Conservation (phyloP, 1,140 invertebrate species). For the Drosophila nikananu region DNA sequence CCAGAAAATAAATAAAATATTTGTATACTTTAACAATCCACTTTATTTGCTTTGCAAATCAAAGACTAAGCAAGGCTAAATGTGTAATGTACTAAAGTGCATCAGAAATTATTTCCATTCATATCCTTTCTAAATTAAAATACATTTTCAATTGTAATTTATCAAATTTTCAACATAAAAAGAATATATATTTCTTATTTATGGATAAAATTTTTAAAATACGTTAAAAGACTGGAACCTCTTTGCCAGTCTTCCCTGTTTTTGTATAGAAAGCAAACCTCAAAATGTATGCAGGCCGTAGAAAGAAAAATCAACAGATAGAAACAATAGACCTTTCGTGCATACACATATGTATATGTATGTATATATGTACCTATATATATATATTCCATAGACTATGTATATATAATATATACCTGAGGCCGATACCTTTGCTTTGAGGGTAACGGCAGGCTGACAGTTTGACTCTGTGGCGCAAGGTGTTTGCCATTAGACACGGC, state of each 20-base stretch:
- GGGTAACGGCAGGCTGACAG: constrained; percentile 35
- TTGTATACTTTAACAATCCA: too few relatives aligned
- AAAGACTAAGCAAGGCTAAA: too few relatives aligned
- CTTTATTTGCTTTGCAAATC: too few relatives aligned
- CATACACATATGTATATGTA: background rate
- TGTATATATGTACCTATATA: background rate
- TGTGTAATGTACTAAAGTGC: too few relatives aligned
- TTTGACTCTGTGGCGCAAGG: constrained; percentile 30
- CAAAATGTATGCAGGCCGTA: constrained; percentile 39
- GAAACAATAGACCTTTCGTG: constrained; percentile 33
- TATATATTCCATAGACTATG: constrained; percentile 10
- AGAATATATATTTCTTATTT: background rate
- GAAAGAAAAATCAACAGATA: constrained; percentile 52
- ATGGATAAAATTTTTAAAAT: background rate
- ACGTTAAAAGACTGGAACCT: too few relatives aligned
- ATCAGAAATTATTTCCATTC: too few relatives aligned
- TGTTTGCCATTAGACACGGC: constrained; percentile 41
- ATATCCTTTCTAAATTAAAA: too few relatives aligned
- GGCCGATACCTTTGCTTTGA: constrained; percentile 12
- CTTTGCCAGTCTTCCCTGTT: background rate
- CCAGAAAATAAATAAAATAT: too few relatives aligned
- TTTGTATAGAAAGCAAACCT: constrained; percentile 27
- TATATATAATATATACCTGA: constrained; percentile 15
- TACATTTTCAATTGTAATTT: too few relatives aligned
- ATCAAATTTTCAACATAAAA: too few relatives aligned